Percentiles rank a stretch among this genome's conserved stretches.
Evolutionary conservation across 2,797 vertebrate genomes (phyloP).

Genomic region (Typhlichthys subterraneus): DNA sequence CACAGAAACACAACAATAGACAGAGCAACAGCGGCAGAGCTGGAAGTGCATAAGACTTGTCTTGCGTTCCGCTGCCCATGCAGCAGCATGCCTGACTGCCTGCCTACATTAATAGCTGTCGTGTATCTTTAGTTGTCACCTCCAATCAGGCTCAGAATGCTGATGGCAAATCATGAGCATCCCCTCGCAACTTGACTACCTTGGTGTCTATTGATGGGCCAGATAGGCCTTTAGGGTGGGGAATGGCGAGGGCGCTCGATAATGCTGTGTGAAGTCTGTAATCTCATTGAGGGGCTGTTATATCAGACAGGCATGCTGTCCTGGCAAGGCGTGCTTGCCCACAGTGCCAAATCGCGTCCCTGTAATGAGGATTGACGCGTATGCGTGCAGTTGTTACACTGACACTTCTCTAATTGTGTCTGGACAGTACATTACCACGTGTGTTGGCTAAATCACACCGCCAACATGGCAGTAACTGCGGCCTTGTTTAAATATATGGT

Average conservation of each 20-base stretch:
- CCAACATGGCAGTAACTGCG: slow-evolving; percentile 39
- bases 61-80: slow-evolving; percentile 1
- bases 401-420: slow-evolving; percentile 44
- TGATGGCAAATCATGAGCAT: slow-evolving; percentile 44
- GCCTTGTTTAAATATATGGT: slow-evolving; percentile 21
- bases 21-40: too few species aligned
- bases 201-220: slow-evolving; percentile 55
- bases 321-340: slow-evolving; percentile 55
- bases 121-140: slow-evolving; percentile 52
- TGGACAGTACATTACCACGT: slow-evolving; percentile 26
- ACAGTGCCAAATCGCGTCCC: slow-evolving; percentile 67
- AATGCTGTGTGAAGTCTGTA: slow-evolving; percentile 63
- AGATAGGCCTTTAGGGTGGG: slow-evolving; percentile 43
- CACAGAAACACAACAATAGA: too few species aligned
- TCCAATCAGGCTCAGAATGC: slow-evolving; percentile 49
- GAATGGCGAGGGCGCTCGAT: slow-evolving; percentile 50
- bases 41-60: too few species aligned
- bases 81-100: slow-evolving; percentile 4
- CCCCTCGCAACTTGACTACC: slow-evolving; percentile 4
- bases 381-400: slow-evolving; percentile 28
- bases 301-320: slow-evolving; percentile 61
- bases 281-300: slow-evolving; percentile 72
- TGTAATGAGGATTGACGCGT: slow-evolving; percentile 62
- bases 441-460: slow-evolving; percentile 32
- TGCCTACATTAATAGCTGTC: slow-evolving; percentile 48